Percentiles rank a stretch among this genome's conserved stretches.
Evolutionary conservation across 2,113 vertebrate genomes (phyloP).

Genomic region (Poeciliopsis retropinna): DNA sequence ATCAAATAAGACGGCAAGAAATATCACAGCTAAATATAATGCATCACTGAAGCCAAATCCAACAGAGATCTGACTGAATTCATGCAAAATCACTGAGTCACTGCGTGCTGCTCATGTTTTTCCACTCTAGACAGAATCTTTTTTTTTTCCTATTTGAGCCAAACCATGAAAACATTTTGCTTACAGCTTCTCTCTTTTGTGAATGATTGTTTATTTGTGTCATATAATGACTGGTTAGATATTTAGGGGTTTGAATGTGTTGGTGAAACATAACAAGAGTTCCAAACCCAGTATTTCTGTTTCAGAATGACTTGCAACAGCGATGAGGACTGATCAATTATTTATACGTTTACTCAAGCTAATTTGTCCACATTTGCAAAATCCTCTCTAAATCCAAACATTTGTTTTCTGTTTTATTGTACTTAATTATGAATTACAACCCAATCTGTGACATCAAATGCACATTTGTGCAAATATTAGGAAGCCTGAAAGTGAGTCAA

Average conservation of each 20-base stretch:
- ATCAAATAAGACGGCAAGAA: conserved; percentile 20
- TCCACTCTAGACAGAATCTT: not conserved
- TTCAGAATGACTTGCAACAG: not conserved
- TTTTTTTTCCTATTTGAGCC: not conserved
- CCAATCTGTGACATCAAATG: not conserved
- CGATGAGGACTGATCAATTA: not conserved
- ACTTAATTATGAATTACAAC: not conserved
- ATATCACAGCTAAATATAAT: conserved; percentile 1
- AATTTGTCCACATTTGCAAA: not conserved
- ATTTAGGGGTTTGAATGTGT: not conserved
- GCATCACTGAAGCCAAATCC: not conserved
- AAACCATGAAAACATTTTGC: not conserved
- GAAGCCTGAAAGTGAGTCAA: not conserved
- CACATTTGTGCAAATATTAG: not conserved
- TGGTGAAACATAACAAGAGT: not conserved
- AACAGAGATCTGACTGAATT: conserved; percentile 4
- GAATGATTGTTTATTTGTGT: not conserved
- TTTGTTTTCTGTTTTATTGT: not conserved
- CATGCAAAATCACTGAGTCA: conserved; percentile 46
- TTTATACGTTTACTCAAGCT: not conserved
- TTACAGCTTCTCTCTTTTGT: not conserved
- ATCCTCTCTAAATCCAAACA: not conserved
- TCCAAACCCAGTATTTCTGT: not conserved
- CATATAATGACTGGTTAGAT: not conserved
- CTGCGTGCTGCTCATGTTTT: conserved; percentile 22